A percentile compares a stretch with the other conserved stretches of the same genome.
phyloP scores from a whole-genome alignment of 1,140 invertebrate genomes.

The Steinernema feltiae region DNA sequence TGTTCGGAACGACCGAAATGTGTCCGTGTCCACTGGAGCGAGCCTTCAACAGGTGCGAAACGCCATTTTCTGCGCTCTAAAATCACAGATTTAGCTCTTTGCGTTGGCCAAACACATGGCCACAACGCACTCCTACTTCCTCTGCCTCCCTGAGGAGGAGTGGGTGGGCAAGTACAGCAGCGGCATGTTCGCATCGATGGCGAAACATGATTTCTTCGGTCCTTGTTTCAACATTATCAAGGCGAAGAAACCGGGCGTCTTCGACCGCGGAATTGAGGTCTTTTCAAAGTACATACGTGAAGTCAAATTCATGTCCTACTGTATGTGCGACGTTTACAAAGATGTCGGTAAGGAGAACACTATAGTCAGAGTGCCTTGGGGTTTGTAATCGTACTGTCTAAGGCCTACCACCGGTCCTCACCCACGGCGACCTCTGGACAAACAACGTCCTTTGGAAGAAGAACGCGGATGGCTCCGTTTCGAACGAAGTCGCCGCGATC shows the following conservation, averaged over 20 bases:
- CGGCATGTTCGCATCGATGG: not conserved
- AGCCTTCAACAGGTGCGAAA: not conserved
- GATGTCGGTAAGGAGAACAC: not conserved
- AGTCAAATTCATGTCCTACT: not conserved
- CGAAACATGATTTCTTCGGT: not conserved
- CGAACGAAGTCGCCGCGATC: not conserved
- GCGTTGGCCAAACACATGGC: conserved; percentile 2
- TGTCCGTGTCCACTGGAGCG: not conserved
- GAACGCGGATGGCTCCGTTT: not conserved
- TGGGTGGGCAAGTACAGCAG: not conserved
- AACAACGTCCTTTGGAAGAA: not conserved
- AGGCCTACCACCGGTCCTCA: not conserved
- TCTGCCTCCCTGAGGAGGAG: not conserved
- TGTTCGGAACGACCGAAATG: not conserved
- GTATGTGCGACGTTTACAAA: not conserved
- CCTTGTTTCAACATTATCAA: not conserved
- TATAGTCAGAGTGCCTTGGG: not conserved
- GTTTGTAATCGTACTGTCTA: not conserved
- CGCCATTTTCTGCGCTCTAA: not conserved
- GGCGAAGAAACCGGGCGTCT: not conserved
- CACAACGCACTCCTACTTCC: not conserved
- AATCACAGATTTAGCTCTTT: not conserved
- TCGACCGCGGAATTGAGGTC: not conserved
- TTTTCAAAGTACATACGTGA: not conserved
- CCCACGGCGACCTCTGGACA: not conserved